Evolutionary conservation across 2,888 invertebrate species (phyloP).

Genomic region (Ormyrus pomaceus): DNA sequence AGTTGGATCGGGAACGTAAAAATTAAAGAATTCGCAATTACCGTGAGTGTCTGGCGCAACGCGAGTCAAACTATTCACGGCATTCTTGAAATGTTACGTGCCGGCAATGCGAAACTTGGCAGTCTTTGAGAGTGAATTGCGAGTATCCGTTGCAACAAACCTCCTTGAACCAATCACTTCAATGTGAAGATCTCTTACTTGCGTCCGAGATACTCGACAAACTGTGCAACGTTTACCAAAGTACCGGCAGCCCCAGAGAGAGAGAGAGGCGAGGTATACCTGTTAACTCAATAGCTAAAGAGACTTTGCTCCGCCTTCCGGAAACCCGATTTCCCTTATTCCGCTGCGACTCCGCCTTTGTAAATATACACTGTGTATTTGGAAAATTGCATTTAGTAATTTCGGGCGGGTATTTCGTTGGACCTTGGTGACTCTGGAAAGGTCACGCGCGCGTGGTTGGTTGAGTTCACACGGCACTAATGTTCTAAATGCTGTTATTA

Average conservation of each 20-base stretch:
- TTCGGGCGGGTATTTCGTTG: background rate
- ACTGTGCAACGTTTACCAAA: slow-evolving; percentile 51
- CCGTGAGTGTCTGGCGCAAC: background rate
- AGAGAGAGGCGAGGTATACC: slow-evolving; percentile 18
- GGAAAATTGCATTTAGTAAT: slow-evolving; percentile 28
- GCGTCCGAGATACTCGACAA: slow-evolving; percentile 51
- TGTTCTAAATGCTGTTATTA: no score
- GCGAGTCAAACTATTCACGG: slow-evolving; percentile 39
- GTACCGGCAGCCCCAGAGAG: slow-evolving; percentile 1
- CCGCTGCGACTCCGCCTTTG: background rate
- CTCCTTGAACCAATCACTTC: slow-evolving; percentile 56
- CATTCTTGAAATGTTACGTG: slow-evolving; percentile 37
- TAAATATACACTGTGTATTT: slow-evolving; percentile 28
- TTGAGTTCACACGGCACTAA: no score
- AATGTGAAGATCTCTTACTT: slow-evolving; percentile 56
- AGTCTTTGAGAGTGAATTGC: slow-evolving; percentile 42
- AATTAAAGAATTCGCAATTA: slow-evolving; percentile 30
- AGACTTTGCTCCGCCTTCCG: slow-evolving; percentile 21
- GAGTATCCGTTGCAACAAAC: slow-evolving; percentile 31
- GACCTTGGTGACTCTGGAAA: no score
- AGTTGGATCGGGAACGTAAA: background rate
- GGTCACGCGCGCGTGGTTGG: no score
- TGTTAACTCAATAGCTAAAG: slow-evolving; percentile 51
- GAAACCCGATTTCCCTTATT: slow-evolving; percentile 29
- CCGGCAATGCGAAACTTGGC: slow-evolving; percentile 29